These are phyloP conservation scores for Tokudaia tokunoshimensis DNA, from an alignment of 2,797 vertebrate species.

Conservation along the genomic window DNA sequence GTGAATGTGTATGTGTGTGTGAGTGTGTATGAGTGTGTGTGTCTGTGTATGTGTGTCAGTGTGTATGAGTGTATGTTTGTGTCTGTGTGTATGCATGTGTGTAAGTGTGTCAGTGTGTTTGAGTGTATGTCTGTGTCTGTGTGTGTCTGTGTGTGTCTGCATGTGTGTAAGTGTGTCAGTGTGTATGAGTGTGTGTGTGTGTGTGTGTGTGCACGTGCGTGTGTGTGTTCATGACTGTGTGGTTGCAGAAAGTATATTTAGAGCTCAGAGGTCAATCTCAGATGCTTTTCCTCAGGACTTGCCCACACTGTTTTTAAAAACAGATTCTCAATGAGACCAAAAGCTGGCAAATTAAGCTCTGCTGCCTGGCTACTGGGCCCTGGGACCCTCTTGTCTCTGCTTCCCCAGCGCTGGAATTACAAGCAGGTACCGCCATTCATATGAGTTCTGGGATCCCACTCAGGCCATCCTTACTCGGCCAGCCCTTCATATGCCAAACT, in stretches of 20 bases:
- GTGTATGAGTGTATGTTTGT: too few species aligned
- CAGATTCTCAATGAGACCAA: neutral
- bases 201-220: neutral
- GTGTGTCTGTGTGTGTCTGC: too few species aligned
- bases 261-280: neutral
- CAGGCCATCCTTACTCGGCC: neutral
- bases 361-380: neutral
- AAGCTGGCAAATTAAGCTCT: neutral
- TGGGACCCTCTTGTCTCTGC: neutral
- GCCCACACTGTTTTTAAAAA: neutral
- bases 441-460: neutral
- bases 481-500: neutral
- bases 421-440: neutral
- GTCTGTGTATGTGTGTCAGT: too few species aligned
- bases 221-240: neutral
- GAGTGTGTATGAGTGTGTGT: too few species aligned
- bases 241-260: neutral
- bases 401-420: neutral
- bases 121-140: too few species aligned
- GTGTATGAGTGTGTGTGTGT: too few species aligned
- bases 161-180: too few species aligned
- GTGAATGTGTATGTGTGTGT: too few species aligned
- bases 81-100: too few species aligned
- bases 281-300: neutral
- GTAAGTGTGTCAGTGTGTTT: too few species aligned